Percentiles rank a stretch among this genome's conserved stretches.
Evolutionary conservation across 2,113 vertebrate genomes (phyloP).

Genomic region (Azemiops feae): DNA sequence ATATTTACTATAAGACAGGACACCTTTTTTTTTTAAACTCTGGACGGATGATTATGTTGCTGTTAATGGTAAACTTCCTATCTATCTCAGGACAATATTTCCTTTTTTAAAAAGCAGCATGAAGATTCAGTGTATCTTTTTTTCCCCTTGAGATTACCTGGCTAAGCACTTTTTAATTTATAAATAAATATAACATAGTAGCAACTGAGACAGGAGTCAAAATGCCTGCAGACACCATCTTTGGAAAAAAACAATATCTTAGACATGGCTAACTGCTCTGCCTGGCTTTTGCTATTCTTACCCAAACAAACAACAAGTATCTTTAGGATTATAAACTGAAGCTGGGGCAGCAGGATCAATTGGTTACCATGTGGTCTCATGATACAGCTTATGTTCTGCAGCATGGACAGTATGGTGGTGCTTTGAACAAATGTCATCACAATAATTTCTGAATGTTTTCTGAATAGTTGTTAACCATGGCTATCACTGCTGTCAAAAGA

Average conservation of each 20-base stretch:
- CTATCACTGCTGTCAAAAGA: constrained; percentile 58
- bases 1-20: neutral
- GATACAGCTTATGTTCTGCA: neutral
- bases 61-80: constrained; percentile 24
- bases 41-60: neutral
- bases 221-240: constrained; percentile 30
- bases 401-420: neutral
- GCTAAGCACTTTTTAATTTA: constrained; percentile 56
- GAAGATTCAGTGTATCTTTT: constrained; percentile 45
- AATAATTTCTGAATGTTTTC: constrained; percentile 49
- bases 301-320: neutral
- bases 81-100: constrained; percentile 9
- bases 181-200: constrained; percentile 53
- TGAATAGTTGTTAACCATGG: constrained; percentile 60
- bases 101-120: neutral
- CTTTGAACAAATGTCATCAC: neutral
- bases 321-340: neutral
- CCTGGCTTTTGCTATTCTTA: neutral
- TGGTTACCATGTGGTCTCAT: neutral
- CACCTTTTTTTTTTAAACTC: neutral
- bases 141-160: constrained; percentile 16
- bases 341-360: neutral
- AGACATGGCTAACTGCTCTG: neutral
- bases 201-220: constrained; percentile 33
- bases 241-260: neutral